Percentiles rank a stretch among this genome's conserved stretches.
Conservation (phyloP, 2,888 invertebrate species). For the Teleogryllus oceanicus region DNA sequence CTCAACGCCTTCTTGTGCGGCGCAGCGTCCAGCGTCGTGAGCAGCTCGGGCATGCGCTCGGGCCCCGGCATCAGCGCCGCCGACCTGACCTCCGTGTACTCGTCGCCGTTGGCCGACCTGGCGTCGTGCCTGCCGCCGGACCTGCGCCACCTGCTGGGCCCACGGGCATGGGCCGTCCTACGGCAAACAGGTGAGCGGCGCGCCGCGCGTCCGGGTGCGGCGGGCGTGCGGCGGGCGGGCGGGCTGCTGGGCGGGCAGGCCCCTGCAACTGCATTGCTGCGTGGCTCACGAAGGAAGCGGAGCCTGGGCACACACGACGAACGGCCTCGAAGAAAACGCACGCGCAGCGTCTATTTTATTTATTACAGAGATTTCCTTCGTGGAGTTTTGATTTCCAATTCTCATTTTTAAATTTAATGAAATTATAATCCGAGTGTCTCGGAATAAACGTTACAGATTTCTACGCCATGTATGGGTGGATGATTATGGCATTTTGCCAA, state of each 20-base stretch:
- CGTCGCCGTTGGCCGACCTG: constrained; percentile 44
- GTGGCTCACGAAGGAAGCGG: too few relatives aligned
- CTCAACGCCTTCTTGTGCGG: not conserved
- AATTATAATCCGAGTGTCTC: too few relatives aligned
- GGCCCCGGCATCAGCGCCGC: constrained; percentile 40
- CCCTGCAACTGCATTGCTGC: too few relatives aligned
- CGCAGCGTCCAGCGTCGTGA: constrained; percentile 47
- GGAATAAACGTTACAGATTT: too few relatives aligned
- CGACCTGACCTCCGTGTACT: constrained; percentile 42
- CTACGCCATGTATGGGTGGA: too few relatives aligned
- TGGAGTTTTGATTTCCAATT: too few relatives aligned
- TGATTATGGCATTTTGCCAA: too few relatives aligned
- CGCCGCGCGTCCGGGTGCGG: not conserved
- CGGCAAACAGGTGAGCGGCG: constrained; percentile 34
- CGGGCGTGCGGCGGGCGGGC: constrained; percentile 1
- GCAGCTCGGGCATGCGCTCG: constrained; percentile 45
- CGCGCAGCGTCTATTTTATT: too few relatives aligned
- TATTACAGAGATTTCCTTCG: too few relatives aligned
- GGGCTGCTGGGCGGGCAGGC: not conserved
- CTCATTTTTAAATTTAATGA: too few relatives aligned
- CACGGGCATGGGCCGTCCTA: constrained; percentile 32
- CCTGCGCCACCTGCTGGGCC: constrained; percentile 45
- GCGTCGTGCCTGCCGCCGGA: constrained; percentile 49
- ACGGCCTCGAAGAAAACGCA: too few relatives aligned
- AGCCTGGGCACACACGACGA: too few relatives aligned